A percentile compares a stretch with the other conserved stretches of the same genome.
Evolutionary conservation across 2,113 vertebrate species (phyloP).

Genomic region (Catharus minimus): DNA sequence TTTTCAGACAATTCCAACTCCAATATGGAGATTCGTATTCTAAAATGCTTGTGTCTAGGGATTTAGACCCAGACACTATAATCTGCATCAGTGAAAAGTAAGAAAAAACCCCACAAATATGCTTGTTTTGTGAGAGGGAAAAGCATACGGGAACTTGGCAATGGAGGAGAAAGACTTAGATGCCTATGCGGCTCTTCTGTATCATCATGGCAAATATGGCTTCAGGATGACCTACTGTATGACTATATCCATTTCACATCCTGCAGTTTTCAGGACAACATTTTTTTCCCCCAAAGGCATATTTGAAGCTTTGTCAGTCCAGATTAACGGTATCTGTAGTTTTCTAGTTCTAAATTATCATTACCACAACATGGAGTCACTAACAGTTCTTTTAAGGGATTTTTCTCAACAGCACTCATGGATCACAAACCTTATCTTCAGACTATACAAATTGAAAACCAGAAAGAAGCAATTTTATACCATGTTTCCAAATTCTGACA

Average conservation of each 20-base stretch:
- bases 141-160: background rate
- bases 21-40: background rate
- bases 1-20: conserved; percentile 6
- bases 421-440: background rate
- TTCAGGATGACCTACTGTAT: background rate
- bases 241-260: background rate
- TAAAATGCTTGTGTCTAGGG: conserved; percentile 7
- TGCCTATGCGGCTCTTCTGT: background rate
- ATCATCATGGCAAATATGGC: background rate
- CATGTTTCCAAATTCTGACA: background rate
- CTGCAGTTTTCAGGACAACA: background rate
- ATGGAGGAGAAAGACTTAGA: background rate
- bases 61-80: background rate
- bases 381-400: background rate
- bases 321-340: background rate
- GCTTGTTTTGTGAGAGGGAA: background rate
- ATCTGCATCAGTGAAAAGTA: background rate
- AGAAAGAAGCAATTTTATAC: background rate
- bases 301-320: background rate
- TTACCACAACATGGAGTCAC: background rate
- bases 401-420: accelerated
- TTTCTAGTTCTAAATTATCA: background rate
- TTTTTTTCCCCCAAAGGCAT: background rate
- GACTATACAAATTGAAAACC: background rate
- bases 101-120: background rate